Evolutionary conservation across 2,888 invertebrate species (phyloP).

Genomic region (Choreutis nemorana): DNA sequence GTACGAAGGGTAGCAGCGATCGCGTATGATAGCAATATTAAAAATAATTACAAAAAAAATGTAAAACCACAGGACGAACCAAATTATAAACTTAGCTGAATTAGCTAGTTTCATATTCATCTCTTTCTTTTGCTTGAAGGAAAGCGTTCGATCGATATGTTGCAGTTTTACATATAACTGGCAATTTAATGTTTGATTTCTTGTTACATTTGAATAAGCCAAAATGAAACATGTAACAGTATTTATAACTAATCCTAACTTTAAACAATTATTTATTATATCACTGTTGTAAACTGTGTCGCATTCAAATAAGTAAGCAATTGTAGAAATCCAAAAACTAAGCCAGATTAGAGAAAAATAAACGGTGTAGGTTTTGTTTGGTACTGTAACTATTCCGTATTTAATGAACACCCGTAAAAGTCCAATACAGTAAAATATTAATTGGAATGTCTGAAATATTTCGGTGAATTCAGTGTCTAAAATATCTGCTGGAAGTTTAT

Average conservation of each 20-base stretch:
- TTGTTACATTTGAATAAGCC: not conserved
- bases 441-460: not conserved
- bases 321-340: slow-evolving; percentile 15
- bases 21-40: too few relatives aligned
- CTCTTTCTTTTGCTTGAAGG: too few relatives aligned
- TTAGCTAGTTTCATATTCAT: too few relatives aligned
- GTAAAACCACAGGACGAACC: too few relatives aligned
- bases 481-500: slow-evolving; percentile 1
- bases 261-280: slow-evolving; percentile 19
- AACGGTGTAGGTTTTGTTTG: not conserved
- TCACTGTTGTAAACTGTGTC: slow-evolving; percentile 14
- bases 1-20: too few relatives aligned
- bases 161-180: slow-evolving; percentile 38
- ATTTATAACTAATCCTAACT: slow-evolving; percentile 19
- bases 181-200: slow-evolving; percentile 13
- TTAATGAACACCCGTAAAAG: not conserved
- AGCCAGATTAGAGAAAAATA: slow-evolving; percentile 18
- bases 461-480: not conserved
- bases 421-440: not conserved
- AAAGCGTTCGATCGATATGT: slow-evolving; percentile 31
- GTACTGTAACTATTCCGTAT: not conserved
- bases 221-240: not conserved
- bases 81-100: too few relatives aligned
- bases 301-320: slow-evolving; percentile 16
- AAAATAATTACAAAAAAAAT: too few relatives aligned